Conservation (phyloP, 2,888 invertebrate genomes). For the Spisula solida region DNA sequence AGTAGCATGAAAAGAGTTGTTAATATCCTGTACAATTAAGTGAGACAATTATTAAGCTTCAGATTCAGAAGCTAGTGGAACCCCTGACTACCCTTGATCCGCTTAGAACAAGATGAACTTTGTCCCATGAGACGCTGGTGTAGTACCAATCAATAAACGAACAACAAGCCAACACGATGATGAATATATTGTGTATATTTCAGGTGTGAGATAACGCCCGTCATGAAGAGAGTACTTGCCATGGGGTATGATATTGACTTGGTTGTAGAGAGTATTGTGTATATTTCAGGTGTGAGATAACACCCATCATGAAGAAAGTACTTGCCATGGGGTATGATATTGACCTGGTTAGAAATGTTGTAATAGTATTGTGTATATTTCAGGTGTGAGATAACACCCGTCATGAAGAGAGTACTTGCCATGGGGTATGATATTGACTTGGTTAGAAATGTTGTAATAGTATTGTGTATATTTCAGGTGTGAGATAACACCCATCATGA, state of each 20-base stretch:
- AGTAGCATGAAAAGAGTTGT: too few species aligned
- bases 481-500: too few species aligned
- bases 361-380: too few species aligned
- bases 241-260: slow-evolving; percentile 67
- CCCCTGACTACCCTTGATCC: too few species aligned
- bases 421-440: slow-evolving; percentile 67
- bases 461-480: too few species aligned
- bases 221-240: slow-evolving; percentile 54
- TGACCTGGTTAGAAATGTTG: slow-evolving; percentile 57
- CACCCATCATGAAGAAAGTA: slow-evolving; percentile 55
- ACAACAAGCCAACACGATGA: too few species aligned
- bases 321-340: slow-evolving; percentile 66
- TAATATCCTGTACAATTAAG: too few species aligned
- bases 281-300: slow-evolving; percentile 44
- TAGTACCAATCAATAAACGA: too few species aligned
- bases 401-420: slow-evolving; percentile 54
- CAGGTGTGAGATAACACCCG: slow-evolving; percentile 51
- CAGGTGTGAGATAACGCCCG: slow-evolving; percentile 50
- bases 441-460: slow-evolving; percentile 54
- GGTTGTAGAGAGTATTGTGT: slow-evolving; percentile 41
- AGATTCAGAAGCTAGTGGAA: too few species aligned
- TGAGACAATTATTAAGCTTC: too few species aligned
- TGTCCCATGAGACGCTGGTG: too few species aligned
- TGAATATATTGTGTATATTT: neutral
- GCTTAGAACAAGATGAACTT: too few species aligned